Evolutionary conservation across 2,888 invertebrate genomes (phyloP).

Genomic region (Mythimna ferrago): DNA sequence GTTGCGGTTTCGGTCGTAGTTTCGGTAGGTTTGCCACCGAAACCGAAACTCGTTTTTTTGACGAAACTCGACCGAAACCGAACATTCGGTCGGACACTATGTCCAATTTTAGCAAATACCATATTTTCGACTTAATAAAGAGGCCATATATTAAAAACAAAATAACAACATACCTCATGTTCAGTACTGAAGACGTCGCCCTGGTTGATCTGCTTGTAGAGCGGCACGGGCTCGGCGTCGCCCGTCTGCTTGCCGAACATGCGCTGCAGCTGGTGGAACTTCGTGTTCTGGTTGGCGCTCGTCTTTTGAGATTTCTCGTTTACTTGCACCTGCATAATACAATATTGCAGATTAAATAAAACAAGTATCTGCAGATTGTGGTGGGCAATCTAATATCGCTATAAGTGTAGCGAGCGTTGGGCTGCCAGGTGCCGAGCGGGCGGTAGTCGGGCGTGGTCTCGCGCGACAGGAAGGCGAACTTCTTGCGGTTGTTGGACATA

Average conservation of each 20-base stretch:
- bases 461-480: slow-evolving; percentile 96
- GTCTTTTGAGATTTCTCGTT: slow-evolving; percentile 94
- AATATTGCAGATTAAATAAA: background rate
- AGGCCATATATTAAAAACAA: too few species aligned
- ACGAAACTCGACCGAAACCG: too few species aligned
- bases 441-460: slow-evolving; percentile 97
- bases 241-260: slow-evolving; percentile 92
- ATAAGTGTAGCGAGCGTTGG: slow-evolving; percentile 45
- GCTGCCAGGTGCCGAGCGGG: slow-evolving; percentile 92
- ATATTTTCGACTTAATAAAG: too few species aligned
- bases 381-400: too few species aligned
- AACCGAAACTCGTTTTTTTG: too few species aligned
- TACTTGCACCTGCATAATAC: slow-evolving; percentile 72
- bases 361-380: background rate
- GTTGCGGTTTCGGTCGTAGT: too few species aligned
- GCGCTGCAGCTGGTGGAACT: slow-evolving; percentile 95
- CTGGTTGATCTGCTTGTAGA: slow-evolving; percentile 91
- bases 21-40: too few species aligned
- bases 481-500: slow-evolving; percentile 96
- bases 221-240: slow-evolving; percentile 85
- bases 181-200: slow-evolving; percentile 91
- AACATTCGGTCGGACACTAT: too few species aligned
- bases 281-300: slow-evolving; percentile 94
- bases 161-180: slow-evolving; percentile 83
- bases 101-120: too few species aligned